Base-by-base conservation (phyloP, 53 echinoderm and acorn worm species). In the Temnopleurus reevesii region DNA sequence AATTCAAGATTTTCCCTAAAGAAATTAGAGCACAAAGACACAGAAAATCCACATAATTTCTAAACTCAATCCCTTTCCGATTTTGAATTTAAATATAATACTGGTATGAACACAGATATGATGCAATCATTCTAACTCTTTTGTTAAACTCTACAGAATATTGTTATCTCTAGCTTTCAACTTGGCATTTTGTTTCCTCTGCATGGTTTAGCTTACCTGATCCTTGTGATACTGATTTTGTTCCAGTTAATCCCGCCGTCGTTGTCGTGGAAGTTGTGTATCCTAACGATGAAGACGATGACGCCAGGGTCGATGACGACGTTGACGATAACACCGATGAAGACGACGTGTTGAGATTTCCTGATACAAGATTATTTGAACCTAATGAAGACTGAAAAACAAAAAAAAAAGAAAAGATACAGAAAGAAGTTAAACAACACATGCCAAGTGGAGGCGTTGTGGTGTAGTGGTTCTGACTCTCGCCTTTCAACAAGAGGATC, bases 201-300 rank as follows among this genome's bases (percentile, higher is more conserved):
- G n/a, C n/a, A n/a, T n/a, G n/a, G n/a, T n/a, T n/a, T n/a, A n/a
- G n/a, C n/a, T n/a, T n/a, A 87, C 88, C 71, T 66, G 88, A 87
- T 46, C 88, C 88, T 33, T 89, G 89, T 77, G 77, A 77, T 24
- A 76, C 38, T 36, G 80, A 29, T 28, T 89, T 89, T 44, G 80
- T 55, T 55, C 89, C 80, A 8, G 79, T 17, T 0, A 89, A 28
- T 25, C 66, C 80, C 46, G 77, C 57, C 49, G 49, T 83, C 10
- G 83, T 47, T 15, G 83, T 65, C 53, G 64, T 44, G 26, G 83
- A 30, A 13, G 83, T 65, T 66, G 64, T 44, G 26, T 90, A 83
- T 9, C 83, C 83, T 83, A 83, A 55, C 66, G 83, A 83, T 45
- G 90, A 83, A n/a, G n/a, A n/a, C 43, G 91, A 77, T 53, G 91